Percentiles rank a stretch among this genome's conserved stretches.
Evolutionary conservation across 2,113 vertebrate genomes (phyloP).

Genomic region (Microtus richardsoni): DNA sequence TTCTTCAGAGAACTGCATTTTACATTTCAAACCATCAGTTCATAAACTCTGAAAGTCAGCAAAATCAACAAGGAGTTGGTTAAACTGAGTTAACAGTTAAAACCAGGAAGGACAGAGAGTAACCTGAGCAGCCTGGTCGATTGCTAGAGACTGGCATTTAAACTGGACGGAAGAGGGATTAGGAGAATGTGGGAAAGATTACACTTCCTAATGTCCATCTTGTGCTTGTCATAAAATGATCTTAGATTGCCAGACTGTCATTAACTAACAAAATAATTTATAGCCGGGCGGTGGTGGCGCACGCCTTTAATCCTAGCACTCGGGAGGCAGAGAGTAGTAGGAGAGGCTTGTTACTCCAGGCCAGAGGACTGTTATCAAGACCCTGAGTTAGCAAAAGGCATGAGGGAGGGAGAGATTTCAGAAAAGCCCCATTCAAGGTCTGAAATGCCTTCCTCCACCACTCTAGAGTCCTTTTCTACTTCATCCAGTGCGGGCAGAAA

Average conservation of each 20-base stretch:
- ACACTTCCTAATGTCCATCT: neutral
- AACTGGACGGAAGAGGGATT: neutral
- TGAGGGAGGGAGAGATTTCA: neutral
- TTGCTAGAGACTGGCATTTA: neutral
- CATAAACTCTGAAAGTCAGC: slow-evolving; percentile 42
- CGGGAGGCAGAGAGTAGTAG: too few relatives aligned
- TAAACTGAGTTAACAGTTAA: neutral
- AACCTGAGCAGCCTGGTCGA: neutral
- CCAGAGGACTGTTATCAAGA: neutral
- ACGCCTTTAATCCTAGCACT: too few relatives aligned
- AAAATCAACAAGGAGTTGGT: slow-evolving; percentile 21
- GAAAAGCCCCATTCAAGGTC: neutral
- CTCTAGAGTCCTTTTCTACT: neutral
- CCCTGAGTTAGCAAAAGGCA: rapidly evolving
- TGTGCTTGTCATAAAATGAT: neutral
- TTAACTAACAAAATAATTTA: neutral
- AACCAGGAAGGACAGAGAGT: neutral
- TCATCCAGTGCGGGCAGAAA: neutral
- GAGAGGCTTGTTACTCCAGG: neutral
- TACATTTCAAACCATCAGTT: slow-evolving; percentile 34
- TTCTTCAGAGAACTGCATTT: slow-evolving; percentile 52
- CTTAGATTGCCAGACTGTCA: neutral
- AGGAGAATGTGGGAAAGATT: neutral
- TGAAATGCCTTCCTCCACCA: neutral
- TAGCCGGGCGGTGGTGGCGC: too few relatives aligned